Evolutionary conservation across 2,797 vertebrate genomes (phyloP), one percentile per base, ranked within the genome.

Genomic region (Spinibarbus caldwelli): DNA sequence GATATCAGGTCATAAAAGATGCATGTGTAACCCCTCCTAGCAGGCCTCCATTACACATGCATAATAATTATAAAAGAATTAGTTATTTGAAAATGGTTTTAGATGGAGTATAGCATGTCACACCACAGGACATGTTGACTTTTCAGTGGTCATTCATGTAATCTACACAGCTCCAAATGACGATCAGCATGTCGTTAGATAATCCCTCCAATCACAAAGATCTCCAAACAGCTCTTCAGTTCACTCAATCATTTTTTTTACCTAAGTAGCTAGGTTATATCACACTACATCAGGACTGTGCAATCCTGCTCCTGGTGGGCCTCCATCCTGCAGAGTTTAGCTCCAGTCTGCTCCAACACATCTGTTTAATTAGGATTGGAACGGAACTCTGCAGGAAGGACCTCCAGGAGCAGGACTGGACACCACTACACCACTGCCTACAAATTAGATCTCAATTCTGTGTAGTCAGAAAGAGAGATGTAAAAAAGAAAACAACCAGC

Each of bases 281-380:
- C 71, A 21, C 45, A 75, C 29, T 75, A 34, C 17, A 34, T 34
- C 71, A 49, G 29, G 9, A 19, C 17, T 6, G 29, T 21, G 45
- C 45, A 75, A 19, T 52, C 72, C 43, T 19, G 17, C 26, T 47
- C 26, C 43, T 47, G 43, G 70, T 47, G 17, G 17, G 43, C 26
- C 29, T 52, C 45, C 45, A 12, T 75, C 72, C 72, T 49, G 72
- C 72, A 34, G 17, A 23, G 26, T 52, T 73, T 19, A 73, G 71
- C 71, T 73, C 21, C 21, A 6, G 36, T 70, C 67, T 41, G 67
- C 23, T 70, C 45, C 72, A 75, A 31, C 72, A 49, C 72, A 52
- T 47, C 45, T 31, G 45, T 31, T 75, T 49, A 75, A 75, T 47
- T 49, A 21, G 72, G 45, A 75, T 21, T 75, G 45, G 29, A 49